Evolutionary conservation across 2,888 invertebrate genomes (phyloP).

Genomic region (Diaperis boleti): DNA sequence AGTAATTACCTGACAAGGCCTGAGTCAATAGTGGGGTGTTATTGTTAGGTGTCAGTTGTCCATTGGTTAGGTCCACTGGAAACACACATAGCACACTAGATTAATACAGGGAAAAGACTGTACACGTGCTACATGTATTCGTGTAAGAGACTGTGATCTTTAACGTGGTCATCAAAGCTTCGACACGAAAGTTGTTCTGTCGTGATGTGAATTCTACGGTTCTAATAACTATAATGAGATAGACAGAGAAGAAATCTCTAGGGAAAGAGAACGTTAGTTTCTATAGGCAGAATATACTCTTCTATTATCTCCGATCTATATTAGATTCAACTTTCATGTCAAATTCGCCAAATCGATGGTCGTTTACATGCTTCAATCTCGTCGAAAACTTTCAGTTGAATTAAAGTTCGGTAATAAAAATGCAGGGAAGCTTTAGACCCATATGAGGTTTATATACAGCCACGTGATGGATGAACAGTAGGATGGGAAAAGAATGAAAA

Average conservation of each 20-base stretch:
- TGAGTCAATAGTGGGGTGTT: conserved; percentile 95
- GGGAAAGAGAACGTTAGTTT: conserved; percentile 28
- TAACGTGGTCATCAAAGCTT: conserved; percentile 24
- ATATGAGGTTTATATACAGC: conserved; percentile 51
- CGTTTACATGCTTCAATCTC: conserved; percentile 44
- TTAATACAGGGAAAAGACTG: conserved; percentile 56
- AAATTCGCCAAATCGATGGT: conserved; percentile 49
- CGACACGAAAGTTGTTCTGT: conserved; percentile 41
- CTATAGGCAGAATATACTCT: conserved; percentile 31
- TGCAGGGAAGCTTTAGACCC: conserved; percentile 48
- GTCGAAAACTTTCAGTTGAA: conserved; percentile 46
- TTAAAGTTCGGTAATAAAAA: conserved; percentile 57
- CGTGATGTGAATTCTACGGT: conserved; percentile 2
- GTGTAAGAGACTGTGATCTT: conserved; percentile 51
- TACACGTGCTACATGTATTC: conserved; percentile 48
- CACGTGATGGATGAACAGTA: conserved; percentile 61
- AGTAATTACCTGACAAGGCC: conserved; percentile 90
- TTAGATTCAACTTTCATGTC: conserved; percentile 49
- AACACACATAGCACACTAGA: conserved; percentile 63
- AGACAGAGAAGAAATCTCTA: conserved; percentile 9
- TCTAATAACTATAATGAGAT: conserved; percentile 16
- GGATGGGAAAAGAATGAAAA: conserved; percentile 54
- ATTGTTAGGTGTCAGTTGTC: conserved; percentile 96
- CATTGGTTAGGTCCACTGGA: conserved; percentile 94
- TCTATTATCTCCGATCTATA: conserved; percentile 41